Percentiles rank a stretch among this genome's conserved stretches.
Evolutionary conservation across 2,888 invertebrate species (phyloP).

Genomic region (Trissonchulus latispiculum): DNA sequence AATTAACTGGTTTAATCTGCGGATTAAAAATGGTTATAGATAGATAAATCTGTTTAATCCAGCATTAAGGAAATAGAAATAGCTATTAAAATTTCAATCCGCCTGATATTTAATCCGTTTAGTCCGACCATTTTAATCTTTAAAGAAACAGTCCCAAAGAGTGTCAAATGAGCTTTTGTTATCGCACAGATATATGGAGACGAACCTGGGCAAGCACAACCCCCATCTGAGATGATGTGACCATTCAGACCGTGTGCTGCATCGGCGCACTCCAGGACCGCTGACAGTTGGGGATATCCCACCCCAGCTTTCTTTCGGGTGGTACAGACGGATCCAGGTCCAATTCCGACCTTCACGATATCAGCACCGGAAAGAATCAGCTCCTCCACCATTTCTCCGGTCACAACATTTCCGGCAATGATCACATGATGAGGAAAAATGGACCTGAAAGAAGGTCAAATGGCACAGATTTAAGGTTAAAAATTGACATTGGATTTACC

Average conservation of each 20-base stretch:
- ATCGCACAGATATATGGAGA: too few species aligned
- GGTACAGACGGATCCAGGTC: slow-evolving; percentile 80
- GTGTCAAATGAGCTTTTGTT: too few species aligned
- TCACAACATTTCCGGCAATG: slow-evolving; percentile 91
- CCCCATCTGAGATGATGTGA: slow-evolving; percentile 90
- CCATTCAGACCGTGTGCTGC: slow-evolving; percentile 86
- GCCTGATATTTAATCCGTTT: too few species aligned
- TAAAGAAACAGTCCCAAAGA: too few species aligned
- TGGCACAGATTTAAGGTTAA: too few species aligned
- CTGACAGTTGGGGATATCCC: slow-evolving; percentile 65
- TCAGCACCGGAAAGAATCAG: slow-evolving; percentile 81
- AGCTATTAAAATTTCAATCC: too few species aligned
- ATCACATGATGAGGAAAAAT: slow-evolving; percentile 65
- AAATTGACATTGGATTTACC: too few species aligned
- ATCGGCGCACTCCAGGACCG: slow-evolving; percentile 85
- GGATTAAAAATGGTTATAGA: too few species aligned
- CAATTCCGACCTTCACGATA: slow-evolving; percentile 74
- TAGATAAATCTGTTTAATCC: too few species aligned
- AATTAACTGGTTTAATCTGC: too few species aligned
- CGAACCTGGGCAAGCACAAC: slow-evolving; percentile 66
- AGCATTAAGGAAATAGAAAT: too few species aligned
- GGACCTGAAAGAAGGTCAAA: slow-evolving; percentile 10
- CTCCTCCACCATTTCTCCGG: slow-evolving; percentile 92
- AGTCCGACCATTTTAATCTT: too few species aligned
- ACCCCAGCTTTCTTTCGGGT: slow-evolving; percentile 86